A percentile compares a stretch with the other conserved stretches of the same genome.
Evolutionary conservation across 2,888 invertebrate genomes (phyloP).

Genomic region (Apoda limacodes): DNA sequence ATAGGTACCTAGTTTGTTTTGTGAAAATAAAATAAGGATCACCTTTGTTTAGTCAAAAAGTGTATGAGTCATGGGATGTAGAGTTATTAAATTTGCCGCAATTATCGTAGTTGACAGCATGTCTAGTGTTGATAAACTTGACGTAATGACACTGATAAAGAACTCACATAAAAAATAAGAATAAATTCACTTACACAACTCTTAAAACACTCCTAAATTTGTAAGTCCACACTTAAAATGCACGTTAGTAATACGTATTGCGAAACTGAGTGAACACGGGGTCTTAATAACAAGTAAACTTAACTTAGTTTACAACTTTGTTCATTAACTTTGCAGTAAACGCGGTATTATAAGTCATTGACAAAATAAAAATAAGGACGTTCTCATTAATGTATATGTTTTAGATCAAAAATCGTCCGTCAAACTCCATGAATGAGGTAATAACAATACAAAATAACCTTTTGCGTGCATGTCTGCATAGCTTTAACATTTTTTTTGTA

Average conservation of each 20-base stretch:
- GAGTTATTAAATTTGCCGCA: too few species aligned
- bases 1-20: too few species aligned
- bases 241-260: conserved; percentile 6
- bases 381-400: conserved; percentile 14
- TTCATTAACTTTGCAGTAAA: conserved; percentile 4
- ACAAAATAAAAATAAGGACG: conserved; percentile 21
- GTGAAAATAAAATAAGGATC: too few species aligned
- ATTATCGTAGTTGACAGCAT: too few species aligned
- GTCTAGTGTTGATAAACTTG: too few species aligned
- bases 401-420: conserved; percentile 22
- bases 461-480: conserved; percentile 37
- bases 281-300: conserved; percentile 6
- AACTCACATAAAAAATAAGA: too few species aligned
- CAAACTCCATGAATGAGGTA: conserved; percentile 18
- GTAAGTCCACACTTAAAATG: background rate
- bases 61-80: too few species aligned
- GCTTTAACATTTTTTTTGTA: conserved; percentile 34
- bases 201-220: too few species aligned
- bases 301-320: background rate
- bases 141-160: too few species aligned
- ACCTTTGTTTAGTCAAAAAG: too few species aligned
- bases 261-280: conserved; percentile 8
- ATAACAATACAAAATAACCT: conserved; percentile 40
- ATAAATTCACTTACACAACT: too few species aligned
- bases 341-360: conserved; percentile 19